Evolutionary conservation across 1,140 invertebrate genomes (phyloP).

Genomic region (Odontomachus brunneus): DNA sequence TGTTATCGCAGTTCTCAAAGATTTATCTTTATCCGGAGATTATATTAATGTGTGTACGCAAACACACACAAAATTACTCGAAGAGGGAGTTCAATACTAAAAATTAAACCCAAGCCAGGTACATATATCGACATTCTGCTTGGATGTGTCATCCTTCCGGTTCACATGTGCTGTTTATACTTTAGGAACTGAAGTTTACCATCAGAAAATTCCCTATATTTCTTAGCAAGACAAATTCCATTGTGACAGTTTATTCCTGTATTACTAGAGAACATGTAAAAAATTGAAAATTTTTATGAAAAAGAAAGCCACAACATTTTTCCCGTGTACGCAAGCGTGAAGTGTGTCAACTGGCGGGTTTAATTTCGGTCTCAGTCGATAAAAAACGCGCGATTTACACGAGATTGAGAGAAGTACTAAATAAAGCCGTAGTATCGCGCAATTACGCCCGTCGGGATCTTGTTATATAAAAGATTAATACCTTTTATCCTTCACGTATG

Average conservation of each 20-base stretch:
- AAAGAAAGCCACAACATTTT: too few relatives aligned
- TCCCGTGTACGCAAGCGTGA: background rate
- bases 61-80: background rate
- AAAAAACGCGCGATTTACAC: background rate
- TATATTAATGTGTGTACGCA: background rate
- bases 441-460: background rate
- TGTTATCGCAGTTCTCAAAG: background rate
- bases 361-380: conserved; percentile 2
- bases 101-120: too few relatives aligned
- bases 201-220: too few relatives aligned
- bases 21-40: background rate
- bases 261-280: too few relatives aligned
- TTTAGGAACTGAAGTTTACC: too few relatives aligned
- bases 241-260: too few relatives aligned
- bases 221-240: too few relatives aligned
- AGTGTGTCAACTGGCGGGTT: background rate
- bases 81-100: too few relatives aligned
- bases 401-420: background rate
- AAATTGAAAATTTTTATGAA: too few relatives aligned
- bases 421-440: background rate
- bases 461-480: background rate
- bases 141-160: too few relatives aligned
- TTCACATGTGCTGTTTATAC: too few relatives aligned
- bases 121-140: too few relatives aligned
- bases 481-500: conserved; percentile 1